phyloP scores from a whole-genome alignment of 1,140 invertebrate species.

The Neodiprion lecontei region DNA sequence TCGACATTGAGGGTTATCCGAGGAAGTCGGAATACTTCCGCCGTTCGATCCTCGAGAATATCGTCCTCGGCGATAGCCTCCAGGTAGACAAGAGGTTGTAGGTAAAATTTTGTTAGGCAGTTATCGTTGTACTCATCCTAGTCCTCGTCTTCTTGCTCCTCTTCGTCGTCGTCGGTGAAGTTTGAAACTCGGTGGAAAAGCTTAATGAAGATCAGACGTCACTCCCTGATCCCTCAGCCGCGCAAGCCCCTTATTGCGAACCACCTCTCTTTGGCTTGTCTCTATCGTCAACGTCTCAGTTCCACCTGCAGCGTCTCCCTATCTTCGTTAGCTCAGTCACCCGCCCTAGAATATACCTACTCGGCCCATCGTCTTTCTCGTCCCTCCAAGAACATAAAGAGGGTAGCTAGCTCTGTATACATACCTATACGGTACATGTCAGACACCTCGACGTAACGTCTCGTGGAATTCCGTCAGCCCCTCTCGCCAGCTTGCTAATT shows the following conservation, averaged over 20 bases:
- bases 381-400: neutral
- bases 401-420: neutral
- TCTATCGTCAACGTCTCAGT: neutral
- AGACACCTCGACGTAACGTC: neutral
- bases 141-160: too few species aligned
- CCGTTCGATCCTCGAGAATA: too few species aligned
- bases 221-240: too few species aligned
- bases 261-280: neutral
- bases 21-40: too few species aligned
- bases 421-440: neutral
- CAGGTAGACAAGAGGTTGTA: too few species aligned
- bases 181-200: neutral
- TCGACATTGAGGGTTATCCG: too few species aligned
- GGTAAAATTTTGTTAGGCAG: too few species aligned
- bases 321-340: slow-evolving; percentile 5
- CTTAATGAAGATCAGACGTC: slow-evolving; percentile 16
- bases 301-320: neutral
- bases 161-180: too few species aligned
- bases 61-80: too few species aligned
- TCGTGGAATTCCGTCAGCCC: slow-evolving; percentile 22
- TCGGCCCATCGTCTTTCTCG: neutral
- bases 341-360: neutral
- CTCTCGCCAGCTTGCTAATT: too few species aligned
- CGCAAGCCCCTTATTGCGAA: too few species aligned
- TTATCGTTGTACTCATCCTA: too few species aligned